phyloP scores from a whole-genome alignment of 2,113 vertebrate genomes.

The Xiphophorus hellerii region DNA sequence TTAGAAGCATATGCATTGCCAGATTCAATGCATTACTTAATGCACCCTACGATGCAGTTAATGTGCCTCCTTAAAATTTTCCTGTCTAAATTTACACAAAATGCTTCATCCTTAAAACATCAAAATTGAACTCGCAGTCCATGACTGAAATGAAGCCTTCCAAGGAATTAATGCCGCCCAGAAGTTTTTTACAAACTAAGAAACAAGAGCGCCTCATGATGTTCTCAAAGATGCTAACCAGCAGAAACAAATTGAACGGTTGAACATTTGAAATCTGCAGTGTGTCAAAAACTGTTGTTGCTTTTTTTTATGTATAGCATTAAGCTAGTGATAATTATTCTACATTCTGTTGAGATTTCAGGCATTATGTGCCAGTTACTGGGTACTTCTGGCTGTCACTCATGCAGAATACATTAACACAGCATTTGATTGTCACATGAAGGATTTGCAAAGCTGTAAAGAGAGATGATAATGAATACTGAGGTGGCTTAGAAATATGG shows the following conservation, averaged over 20 bases:
- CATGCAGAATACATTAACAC: conserved; percentile 6
- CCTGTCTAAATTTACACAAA: no score
- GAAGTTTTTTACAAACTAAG: conserved; percentile 4
- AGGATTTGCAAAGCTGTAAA: background rate
- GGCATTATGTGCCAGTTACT: conserved; percentile 2
- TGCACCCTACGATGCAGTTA: no score
- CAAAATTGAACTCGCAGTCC: background rate
- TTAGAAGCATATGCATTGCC: no score
- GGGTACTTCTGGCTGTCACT: conserved; percentile 4
- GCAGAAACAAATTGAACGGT: background rate
- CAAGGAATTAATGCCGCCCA: conserved; percentile 2
- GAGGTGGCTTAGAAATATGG: conserved; percentile 3
- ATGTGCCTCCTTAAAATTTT: no score
- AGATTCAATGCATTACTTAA: no score
- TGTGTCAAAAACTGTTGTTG: background rate
- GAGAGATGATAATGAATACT: conserved; percentile 8
- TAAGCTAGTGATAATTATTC: conserved; percentile 1
- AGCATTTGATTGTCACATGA: conserved; percentile 25
- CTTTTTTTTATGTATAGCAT: background rate
- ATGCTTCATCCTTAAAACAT: no score
- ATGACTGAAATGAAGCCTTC: conserved; percentile 6
- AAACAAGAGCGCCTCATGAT: background rate
- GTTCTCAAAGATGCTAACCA: background rate
- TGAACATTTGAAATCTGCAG: background rate
- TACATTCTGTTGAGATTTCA: conserved; percentile 13